phyloP scores from a whole-genome alignment of 30 jellyfish, hydroid and myxozoan genomes.

The Cassiopea andromeda region DNA sequence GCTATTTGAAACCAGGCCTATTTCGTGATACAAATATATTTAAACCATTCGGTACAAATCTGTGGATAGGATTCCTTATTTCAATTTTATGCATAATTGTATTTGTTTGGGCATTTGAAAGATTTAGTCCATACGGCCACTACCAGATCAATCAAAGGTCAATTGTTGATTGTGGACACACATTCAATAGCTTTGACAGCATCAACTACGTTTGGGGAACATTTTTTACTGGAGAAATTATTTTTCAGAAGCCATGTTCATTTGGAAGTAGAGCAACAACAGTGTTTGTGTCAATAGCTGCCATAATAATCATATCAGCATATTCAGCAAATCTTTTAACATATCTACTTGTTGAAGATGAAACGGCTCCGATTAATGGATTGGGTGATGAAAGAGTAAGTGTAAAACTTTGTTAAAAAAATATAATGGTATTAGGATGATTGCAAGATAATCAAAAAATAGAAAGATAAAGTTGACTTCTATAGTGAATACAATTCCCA shows the following conservation, averaged over 20 bases:
- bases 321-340: slow-evolving; percentile 30
- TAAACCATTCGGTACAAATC: slow-evolving; percentile 7
- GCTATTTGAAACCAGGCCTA: not conserved
- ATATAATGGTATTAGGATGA: not conserved
- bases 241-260: slow-evolving; percentile 16
- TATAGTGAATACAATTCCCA: too few relatives aligned
- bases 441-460: not conserved
- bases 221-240: slow-evolving; percentile 38
- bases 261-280: slow-evolving; percentile 9
- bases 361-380: slow-evolving; percentile 20
- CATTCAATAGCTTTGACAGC: slow-evolving; percentile 26
- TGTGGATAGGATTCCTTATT: slow-evolving; percentile 9
- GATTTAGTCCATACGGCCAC: slow-evolving; percentile 19
- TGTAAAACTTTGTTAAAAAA: not conserved
- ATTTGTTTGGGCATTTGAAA: slow-evolving; percentile 22
- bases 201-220: slow-evolving; percentile 43
- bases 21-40: slow-evolving; percentile 7
- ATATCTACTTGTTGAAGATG: slow-evolving; percentile 13
- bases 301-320: not conserved
- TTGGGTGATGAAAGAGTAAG: slow-evolving; percentile 25
- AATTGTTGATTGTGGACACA: not conserved
- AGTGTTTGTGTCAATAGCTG: not conserved
- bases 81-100: not conserved
- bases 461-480: too few relatives aligned
- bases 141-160: slow-evolving; percentile 1